Evolutionary conservation across 1,140 invertebrate species (phyloP), one percentile per base, ranked within the genome.

Genomic region (Galendromus occidentalis): DNA sequence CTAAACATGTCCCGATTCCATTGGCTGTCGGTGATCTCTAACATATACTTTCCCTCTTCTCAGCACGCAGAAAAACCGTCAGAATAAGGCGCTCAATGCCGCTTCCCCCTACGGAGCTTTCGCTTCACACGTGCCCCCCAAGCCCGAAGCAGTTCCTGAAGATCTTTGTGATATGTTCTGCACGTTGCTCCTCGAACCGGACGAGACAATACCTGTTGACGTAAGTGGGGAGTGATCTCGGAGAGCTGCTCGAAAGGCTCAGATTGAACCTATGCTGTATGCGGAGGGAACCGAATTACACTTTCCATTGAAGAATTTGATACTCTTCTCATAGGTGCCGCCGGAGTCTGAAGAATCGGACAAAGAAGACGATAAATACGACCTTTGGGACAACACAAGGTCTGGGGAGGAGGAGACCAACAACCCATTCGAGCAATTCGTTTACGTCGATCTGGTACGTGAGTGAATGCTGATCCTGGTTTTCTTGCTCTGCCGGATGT

Each of bases 91-190:
- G 22, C 51, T 59, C 51, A 59, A 59, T 25, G 51, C 25, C 14
- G 17, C n/a, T 25, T 59, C 51, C 14, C 51, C 51, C 17, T 59
- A 18, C 22, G 51, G 51, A 25, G 51, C 51, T 6, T 59, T 59
- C 51, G 51, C 51, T 1, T 59, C 51, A 14, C 33, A 39, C 9
- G 33, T 39, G 4, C 9, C 33, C 9, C 33, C 33, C 4, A 33
- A 59, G 33, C 51, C 51, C 22, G 25, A 33, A 17, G 51, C 25
- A 18, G 51, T 59, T 25, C 51, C 51, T 59, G 51, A 59, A 33
- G 51, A 59, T 22, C 22, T 59, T 25, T 59, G 51, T 59, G 51
- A 59, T 33, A 59, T 59, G 51, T 59, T 59, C 33, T 29, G 51
- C 51, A 59, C 51, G 12, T 22, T 59, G 17, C 51, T 59, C 4